Percentiles rank a stretch among this genome's conserved stretches.
Evolutionary conservation across 2,113 vertebrate species (phyloP).

Genomic region (Stegastes partitus): DNA sequence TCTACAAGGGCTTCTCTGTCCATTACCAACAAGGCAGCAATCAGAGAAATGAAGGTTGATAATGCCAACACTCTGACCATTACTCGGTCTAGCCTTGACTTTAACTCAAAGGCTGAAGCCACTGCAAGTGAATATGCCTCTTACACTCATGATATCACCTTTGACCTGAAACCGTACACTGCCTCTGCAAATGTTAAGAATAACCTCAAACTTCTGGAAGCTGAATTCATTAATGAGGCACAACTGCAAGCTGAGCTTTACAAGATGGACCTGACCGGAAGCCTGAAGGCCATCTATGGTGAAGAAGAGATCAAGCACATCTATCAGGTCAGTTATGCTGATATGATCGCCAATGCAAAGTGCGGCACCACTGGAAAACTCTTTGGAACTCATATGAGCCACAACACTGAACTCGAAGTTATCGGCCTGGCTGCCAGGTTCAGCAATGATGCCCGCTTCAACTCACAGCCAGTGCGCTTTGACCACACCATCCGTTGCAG

Average conservation of each 20-base stretch:
- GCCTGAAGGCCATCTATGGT: conserved; percentile 83
- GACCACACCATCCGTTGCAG: conserved; percentile 85
- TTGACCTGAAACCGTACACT: conserved; percentile 85
- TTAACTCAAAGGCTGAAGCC: conserved; percentile 88
- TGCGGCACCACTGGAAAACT: conserved; percentile 89
- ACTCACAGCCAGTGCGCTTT: conserved; percentile 87
- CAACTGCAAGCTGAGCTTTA: conserved; percentile 85
- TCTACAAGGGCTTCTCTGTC: conserved; percentile 84
- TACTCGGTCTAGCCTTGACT: conserved; percentile 83
- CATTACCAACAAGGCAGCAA: conserved; percentile 85
- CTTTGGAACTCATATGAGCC: conserved; percentile 85
- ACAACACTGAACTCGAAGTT: conserved; percentile 87
- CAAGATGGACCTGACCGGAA: conserved; percentile 88
- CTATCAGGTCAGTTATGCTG: conserved; percentile 86
- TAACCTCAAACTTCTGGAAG: conserved; percentile 83
- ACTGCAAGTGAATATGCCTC: conserved; percentile 80
- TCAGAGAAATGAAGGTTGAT: conserved; percentile 84
- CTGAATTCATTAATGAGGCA: conserved; percentile 85
- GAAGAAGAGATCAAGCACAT: conserved; percentile 89
- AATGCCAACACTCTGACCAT: conserved; percentile 86
- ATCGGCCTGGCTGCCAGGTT: conserved; percentile 87
- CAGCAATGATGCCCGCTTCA: conserved; percentile 85
- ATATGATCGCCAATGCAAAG: conserved; percentile 86
- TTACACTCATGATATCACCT: conserved; percentile 88
- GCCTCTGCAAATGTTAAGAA: conserved; percentile 85